phyloP scores from a whole-genome alignment of 2,113 vertebrate genomes.

The Odobenus rosmarus region DNA sequence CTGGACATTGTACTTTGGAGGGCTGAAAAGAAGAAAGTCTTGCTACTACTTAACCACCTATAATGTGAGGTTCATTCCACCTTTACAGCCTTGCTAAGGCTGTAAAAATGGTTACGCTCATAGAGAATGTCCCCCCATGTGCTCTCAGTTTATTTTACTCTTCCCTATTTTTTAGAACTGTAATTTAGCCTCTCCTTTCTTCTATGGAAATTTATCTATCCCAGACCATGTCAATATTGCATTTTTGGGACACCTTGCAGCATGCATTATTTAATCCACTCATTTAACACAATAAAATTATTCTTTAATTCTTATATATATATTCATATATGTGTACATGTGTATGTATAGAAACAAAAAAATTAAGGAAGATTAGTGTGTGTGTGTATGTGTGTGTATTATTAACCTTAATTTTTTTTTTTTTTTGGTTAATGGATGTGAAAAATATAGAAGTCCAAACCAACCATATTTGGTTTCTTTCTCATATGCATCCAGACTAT shows the following conservation, averaged over 20 bases:
- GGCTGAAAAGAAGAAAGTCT: background rate
- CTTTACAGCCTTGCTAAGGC: background rate
- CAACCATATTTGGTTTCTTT: conserved; percentile 78
- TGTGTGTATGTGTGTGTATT: background rate
- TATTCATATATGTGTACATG: too few species aligned
- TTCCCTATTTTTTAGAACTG: background rate
- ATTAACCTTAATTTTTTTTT: background rate
- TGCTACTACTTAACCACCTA: background rate
- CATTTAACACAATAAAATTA: background rate
- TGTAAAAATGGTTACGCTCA: background rate
- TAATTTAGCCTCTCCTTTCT: background rate
- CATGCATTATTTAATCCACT: background rate
- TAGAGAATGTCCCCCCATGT: background rate
- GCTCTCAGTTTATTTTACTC: background rate
- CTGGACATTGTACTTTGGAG: background rate
- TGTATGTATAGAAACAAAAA: background rate
- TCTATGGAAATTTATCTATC: background rate
- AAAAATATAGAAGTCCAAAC: conserved; percentile 79
- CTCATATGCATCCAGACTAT: conserved; percentile 41
- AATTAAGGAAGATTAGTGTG: background rate
- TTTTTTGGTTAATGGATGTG: conserved; percentile 63
- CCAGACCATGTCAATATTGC: background rate
- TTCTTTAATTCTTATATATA: background rate
- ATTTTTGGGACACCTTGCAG: background rate
- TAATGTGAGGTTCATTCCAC: background rate